Base-by-base conservation (phyloP, 2,888 invertebrate genomes). In the Drosophila gaucha region DNA sequence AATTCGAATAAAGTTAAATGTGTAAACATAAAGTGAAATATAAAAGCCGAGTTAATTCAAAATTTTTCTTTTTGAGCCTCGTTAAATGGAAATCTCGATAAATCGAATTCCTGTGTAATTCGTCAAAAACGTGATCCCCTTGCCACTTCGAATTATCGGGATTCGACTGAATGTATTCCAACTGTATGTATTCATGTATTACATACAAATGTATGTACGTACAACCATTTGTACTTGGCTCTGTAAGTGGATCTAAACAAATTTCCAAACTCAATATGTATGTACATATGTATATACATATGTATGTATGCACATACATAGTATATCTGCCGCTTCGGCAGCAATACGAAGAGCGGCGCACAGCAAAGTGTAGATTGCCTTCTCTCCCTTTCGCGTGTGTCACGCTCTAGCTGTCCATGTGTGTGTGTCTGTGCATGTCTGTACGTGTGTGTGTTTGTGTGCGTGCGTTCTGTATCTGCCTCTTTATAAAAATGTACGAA, bases 341-440 rank as follows among this genome's bases (percentile, higher is more conserved):
- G 8, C 43, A 28, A 12, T 12, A 35, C 35, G 43, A 47, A 44
- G 33, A 46, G 30, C 43, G 18, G 33, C 26, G 28, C 31, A 46
- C 30, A 41, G 31, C 26, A 50, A 52, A 33, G 28, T 43, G 41
- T 43, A 38, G 52, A 57, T 46, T 52, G 66, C 66, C 51, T 67
- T 66, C 56, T 66, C 71, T 44, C 28, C 43, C 60, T 49, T 67
- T 62, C 51, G 41, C 67, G 59, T 70, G 36, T 63, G 73, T 73
- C 59, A 73, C 72, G 72, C 67, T 73, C 52, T 41, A 31, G 46
- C 46, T 46, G 31, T 31, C 44, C 41, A 14, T 70, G 43, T 56
- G 33, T 49, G 20, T 30, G 20, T 36, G 28, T 20, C n/a, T 30
- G 30, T 36, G n/a, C 22, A 26, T 31, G 16, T 38, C 28, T 38